These are phyloP conservation scores for Cichladusa arquata DNA, from an alignment of 2,113 vertebrate species.

Conservation along the genomic window DNA sequence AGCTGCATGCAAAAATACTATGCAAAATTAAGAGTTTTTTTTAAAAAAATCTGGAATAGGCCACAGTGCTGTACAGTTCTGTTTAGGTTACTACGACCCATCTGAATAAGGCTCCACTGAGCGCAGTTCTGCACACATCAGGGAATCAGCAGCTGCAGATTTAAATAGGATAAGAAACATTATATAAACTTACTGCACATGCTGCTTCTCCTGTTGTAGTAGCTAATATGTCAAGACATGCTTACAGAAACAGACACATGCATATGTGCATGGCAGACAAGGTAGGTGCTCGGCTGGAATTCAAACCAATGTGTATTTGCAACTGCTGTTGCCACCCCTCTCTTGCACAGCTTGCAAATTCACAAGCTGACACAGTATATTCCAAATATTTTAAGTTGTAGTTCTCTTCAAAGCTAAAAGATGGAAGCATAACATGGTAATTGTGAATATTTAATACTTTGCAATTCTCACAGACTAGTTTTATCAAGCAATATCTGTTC, in stretches of 20 bases:
- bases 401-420: background rate
- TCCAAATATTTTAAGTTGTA: conserved; percentile 1
- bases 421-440: background rate
- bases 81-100: background rate
- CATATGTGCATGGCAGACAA: conserved; percentile 1
- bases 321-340: background rate
- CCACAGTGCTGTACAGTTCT: background rate
- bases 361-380: background rate
- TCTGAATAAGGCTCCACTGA: background rate
- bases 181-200: conserved; percentile 34
- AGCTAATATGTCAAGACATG: conserved; percentile 23
- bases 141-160: conserved; percentile 50
- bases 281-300: conserved; percentile 32
- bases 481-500: background rate
- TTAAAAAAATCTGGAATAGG: background rate
- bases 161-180: conserved; percentile 24
- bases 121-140: conserved; percentile 31
- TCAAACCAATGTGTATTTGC: conserved; percentile 5
- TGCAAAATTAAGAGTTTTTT: background rate
- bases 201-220: conserved; percentile 37
- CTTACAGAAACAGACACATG: background rate
- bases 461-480: background rate
- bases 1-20: background rate
- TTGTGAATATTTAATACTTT: background rate
- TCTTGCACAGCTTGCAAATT: background rate